Percentiles rank a stretch among this genome's conserved stretches.
Conservation (phyloP, 2,888 invertebrate species). For the Sarcophaga rosellei region DNA sequence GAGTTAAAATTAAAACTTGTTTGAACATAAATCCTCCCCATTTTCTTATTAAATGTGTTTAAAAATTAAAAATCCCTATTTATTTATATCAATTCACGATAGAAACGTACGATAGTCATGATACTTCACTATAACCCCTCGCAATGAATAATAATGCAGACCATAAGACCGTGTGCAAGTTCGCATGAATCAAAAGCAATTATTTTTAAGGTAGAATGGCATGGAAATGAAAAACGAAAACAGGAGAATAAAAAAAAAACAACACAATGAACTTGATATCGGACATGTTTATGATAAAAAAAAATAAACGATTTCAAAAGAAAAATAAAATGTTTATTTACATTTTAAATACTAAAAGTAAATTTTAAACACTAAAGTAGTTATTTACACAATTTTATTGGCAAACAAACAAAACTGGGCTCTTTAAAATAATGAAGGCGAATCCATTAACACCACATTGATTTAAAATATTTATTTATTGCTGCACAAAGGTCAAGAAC, state of each 20-base stretch:
- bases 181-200: slow-evolving; percentile 31
- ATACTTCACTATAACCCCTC: slow-evolving; percentile 33
- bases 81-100: not conserved
- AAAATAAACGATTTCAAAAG: not conserved
- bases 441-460: not conserved
- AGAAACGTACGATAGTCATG: not conserved
- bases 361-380: slow-evolving; percentile 14
- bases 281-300: slow-evolving; percentile 46
- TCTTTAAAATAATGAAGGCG: slow-evolving; percentile 5
- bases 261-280: slow-evolving; percentile 58
- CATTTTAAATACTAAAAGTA: slow-evolving; percentile 12
- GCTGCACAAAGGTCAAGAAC: slow-evolving; percentile 10
- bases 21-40: not conserved
- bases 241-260: slow-evolving; percentile 3
- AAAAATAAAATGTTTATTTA: slow-evolving; percentile 29
- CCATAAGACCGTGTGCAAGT: slow-evolving; percentile 9
- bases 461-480: not conserved
- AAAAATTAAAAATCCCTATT: not conserved
- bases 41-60: not conserved
- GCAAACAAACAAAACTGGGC: not conserved
- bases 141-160: slow-evolving; percentile 31
- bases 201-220: slow-evolving; percentile 38
- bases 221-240: not conserved
- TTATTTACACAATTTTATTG: slow-evolving; percentile 27
- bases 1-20: too few species aligned